These are phyloP conservation scores for Bursaphelenchus mucronatus DNA, from an alignment of 1,140 invertebrate genomes.

Conservation along the genomic window DNA sequence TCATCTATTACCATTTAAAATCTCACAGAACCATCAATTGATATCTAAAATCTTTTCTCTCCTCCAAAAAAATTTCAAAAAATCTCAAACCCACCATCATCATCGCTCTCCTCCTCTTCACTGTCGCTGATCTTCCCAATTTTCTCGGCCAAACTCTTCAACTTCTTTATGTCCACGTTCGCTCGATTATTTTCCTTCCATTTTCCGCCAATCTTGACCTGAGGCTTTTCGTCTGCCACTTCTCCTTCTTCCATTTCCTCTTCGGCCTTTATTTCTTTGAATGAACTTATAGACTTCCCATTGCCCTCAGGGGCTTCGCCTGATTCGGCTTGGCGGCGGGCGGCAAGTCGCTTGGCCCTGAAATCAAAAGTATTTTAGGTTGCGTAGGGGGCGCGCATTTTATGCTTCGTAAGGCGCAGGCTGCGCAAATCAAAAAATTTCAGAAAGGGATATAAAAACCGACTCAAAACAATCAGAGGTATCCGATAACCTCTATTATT, in stretches of 20 bases:
- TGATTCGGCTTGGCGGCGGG: slow-evolving; percentile 26
- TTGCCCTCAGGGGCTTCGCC: slow-evolving; percentile 1
- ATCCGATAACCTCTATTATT: neutral
- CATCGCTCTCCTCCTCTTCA: slow-evolving; percentile 25
- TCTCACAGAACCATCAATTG: too few species aligned
- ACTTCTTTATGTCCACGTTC: slow-evolving; percentile 24
- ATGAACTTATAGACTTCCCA: neutral
- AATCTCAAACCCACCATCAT: slow-evolving; percentile 15
- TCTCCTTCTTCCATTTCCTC: slow-evolving; percentile 41
- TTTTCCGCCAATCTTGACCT: slow-evolving; percentile 1
- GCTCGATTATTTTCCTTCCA: slow-evolving; percentile 35
- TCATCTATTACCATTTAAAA: too few species aligned
- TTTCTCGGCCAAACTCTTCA: slow-evolving; percentile 21
- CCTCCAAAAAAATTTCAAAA: neutral
- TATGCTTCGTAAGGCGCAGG: too few species aligned
- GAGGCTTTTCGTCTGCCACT: slow-evolving; percentile 19
- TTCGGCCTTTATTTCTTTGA: slow-evolving; percentile 12
- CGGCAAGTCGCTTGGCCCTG: slow-evolving; percentile 37
- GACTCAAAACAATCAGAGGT: neutral
- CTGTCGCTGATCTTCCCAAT: slow-evolving; percentile 14
- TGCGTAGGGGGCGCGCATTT: too few species aligned
- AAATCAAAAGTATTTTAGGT: slow-evolving; percentile 6
- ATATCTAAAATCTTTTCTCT: neutral
- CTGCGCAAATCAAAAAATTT: too few species aligned
- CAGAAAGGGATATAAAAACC: too few species aligned